phyloP scores from a whole-genome alignment of 2,888 invertebrate genomes.

The Eudemis profundana region DNA sequence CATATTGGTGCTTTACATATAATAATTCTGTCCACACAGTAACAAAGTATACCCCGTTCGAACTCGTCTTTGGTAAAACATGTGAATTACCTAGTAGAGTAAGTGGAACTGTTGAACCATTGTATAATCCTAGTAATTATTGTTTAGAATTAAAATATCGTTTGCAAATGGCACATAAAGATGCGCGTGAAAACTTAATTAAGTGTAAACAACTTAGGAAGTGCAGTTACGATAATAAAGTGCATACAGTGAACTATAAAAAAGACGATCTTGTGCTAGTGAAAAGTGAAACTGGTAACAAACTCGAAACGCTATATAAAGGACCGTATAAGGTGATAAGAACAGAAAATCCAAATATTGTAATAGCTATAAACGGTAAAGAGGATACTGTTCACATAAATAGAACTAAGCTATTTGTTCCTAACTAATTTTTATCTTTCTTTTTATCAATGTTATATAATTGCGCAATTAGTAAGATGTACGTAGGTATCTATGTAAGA shows the following conservation, averaged over 20 bases:
- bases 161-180: neutral
- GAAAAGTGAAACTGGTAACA: constrained; percentile 10
- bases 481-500: neutral
- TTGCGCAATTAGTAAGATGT: neutral
- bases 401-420: constrained; percentile 4
- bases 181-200: neutral
- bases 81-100: constrained; percentile 7
- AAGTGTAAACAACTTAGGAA: neutral
- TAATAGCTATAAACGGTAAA: constrained; percentile 7
- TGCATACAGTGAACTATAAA: constrained; percentile 8
- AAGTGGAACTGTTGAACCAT: neutral
- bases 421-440: neutral
- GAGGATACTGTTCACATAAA: constrained; percentile 4
- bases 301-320: constrained; percentile 1
- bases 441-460: neutral
- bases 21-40: constrained; percentile 2
- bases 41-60: constrained; percentile 13
- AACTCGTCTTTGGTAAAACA: constrained; percentile 13
- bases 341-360: constrained; percentile 1
- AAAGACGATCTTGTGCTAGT: constrained; percentile 7
- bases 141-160: constrained; percentile 1
- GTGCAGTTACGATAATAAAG: neutral
- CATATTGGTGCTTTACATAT: constrained; percentile 17
- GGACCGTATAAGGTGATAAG: neutral
- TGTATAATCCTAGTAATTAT: neutral